A percentile compares a stretch with the other conserved stretches of the same genome.
phyloP scores from a whole-genome alignment of 2,113 vertebrate species.

The Pagrus major region DNA sequence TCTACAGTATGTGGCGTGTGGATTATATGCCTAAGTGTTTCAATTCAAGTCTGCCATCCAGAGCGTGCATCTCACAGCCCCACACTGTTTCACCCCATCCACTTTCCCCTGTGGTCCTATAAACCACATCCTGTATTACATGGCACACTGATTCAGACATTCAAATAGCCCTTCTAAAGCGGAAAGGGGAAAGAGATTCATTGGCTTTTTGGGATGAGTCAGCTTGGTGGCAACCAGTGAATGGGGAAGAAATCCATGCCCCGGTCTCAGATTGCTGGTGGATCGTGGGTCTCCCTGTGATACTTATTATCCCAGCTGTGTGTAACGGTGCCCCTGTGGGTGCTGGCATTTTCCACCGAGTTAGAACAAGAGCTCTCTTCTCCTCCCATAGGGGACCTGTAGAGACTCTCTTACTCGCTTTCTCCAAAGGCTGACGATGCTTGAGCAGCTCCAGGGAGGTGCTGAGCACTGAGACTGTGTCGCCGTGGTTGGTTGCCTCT shows the following conservation, averaged over 20 bases:
- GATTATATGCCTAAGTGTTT: constrained; percentile 54
- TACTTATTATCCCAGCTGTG: constrained; percentile 74
- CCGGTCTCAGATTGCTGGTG: constrained; percentile 62
- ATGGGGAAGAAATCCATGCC: constrained; percentile 51
- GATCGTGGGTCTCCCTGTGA: constrained; percentile 59
- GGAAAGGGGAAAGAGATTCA: constrained; percentile 55
- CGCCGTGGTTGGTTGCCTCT: constrained; percentile 74
- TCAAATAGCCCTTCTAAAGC: constrained; percentile 59
- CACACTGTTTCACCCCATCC: constrained; percentile 53
- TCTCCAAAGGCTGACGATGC: constrained; percentile 68
- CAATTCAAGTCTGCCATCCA: constrained; percentile 41
- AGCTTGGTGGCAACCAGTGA: constrained; percentile 52
- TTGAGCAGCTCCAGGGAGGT: constrained; percentile 68
- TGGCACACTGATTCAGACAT: constrained; percentile 68
- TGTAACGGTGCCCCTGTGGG: constrained; percentile 70
- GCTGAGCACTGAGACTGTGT: constrained; percentile 61
- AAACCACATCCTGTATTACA: constrained; percentile 70
- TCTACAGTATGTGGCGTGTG: constrained; percentile 9
- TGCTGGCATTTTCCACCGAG: constrained; percentile 76
- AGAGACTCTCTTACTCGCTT: constrained; percentile 63
- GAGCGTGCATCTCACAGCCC: constrained; percentile 37
- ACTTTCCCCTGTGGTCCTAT: constrained; percentile 66
- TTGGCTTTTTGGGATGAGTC: constrained; percentile 64
- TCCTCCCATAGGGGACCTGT: constrained; percentile 70
- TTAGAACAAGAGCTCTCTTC: constrained; percentile 73